phyloP scores from a whole-genome alignment of 1,140 invertebrate species.

The Lepidotrigona ventralis region DNA sequence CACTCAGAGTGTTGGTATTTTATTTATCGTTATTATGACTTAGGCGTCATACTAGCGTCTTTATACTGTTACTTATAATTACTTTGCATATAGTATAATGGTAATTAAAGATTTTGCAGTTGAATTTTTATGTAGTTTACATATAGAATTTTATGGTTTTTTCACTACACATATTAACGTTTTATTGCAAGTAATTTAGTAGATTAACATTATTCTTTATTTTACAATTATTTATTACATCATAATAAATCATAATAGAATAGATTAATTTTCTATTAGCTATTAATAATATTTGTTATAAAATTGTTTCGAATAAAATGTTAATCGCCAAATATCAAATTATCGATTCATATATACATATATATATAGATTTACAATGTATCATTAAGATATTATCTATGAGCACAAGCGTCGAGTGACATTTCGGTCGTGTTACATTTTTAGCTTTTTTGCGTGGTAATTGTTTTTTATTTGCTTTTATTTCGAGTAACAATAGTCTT shows the following conservation, averaged over 20 bases:
- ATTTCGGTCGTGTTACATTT: background rate
- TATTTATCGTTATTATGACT: background rate
- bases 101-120: constrained; percentile 4
- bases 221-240: background rate
- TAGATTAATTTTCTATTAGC: background rate
- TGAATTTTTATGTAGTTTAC: background rate
- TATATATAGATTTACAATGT: background rate
- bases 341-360: background rate
- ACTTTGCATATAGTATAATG: constrained; percentile 1
- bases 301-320: background rate
- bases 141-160: constrained; percentile 6
- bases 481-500: background rate
- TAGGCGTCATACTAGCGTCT: background rate
- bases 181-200: background rate
- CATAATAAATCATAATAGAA: background rate
- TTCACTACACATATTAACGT: background rate
- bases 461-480: background rate
- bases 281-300: background rate
- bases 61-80: constrained; percentile 20
- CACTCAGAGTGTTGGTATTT: background rate
- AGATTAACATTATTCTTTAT: background rate
- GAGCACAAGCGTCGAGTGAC: background rate
- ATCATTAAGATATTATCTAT: background rate
- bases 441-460: background rate
- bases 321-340: background rate